phyloP scores from a whole-genome alignment of 1,140 invertebrate genomes.

The Helicoverpa zea region DNA sequence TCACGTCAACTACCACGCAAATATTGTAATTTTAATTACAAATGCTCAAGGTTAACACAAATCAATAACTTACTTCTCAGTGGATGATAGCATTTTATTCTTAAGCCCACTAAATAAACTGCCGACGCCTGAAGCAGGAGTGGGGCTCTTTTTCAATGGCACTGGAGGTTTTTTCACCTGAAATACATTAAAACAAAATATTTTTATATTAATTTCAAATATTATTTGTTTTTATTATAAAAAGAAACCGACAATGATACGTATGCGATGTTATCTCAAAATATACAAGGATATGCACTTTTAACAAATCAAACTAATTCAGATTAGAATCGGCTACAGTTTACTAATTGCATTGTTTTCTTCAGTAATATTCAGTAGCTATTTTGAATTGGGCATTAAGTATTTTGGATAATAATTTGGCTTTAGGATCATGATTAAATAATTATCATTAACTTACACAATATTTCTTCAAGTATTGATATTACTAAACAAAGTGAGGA shows the following conservation, averaged over 20 bases:
- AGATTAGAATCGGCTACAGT: neutral
- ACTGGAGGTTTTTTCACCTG: conserved; percentile 88
- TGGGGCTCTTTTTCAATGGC: conserved; percentile 89
- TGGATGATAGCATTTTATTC: conserved; percentile 86
- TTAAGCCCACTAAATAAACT: conserved; percentile 88
- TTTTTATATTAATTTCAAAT: too few species aligned
- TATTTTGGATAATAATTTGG: too few species aligned
- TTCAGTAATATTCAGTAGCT: too few species aligned
- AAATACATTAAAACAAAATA: conserved; percentile 48
- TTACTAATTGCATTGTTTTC: neutral
- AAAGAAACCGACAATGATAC: too few species aligned
- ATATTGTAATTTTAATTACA: too few species aligned
- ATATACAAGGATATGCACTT: neutral
- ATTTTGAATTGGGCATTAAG: too few species aligned
- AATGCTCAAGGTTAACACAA: neutral
- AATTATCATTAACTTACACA: too few species aligned
- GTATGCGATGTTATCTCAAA: neutral
- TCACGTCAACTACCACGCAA: too few species aligned
- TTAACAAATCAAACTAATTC: neutral
- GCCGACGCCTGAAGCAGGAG: conserved; percentile 84
- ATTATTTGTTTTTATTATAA: too few species aligned
- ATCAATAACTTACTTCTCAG: conserved; percentile 78
- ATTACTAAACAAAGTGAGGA: too few species aligned
- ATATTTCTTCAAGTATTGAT: too few species aligned
- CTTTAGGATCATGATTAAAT: too few species aligned